These are phyloP conservation scores for Trachops cirrhosus DNA, from an alignment of 2,797 vertebrate species.

Conservation along the genomic window DNA sequence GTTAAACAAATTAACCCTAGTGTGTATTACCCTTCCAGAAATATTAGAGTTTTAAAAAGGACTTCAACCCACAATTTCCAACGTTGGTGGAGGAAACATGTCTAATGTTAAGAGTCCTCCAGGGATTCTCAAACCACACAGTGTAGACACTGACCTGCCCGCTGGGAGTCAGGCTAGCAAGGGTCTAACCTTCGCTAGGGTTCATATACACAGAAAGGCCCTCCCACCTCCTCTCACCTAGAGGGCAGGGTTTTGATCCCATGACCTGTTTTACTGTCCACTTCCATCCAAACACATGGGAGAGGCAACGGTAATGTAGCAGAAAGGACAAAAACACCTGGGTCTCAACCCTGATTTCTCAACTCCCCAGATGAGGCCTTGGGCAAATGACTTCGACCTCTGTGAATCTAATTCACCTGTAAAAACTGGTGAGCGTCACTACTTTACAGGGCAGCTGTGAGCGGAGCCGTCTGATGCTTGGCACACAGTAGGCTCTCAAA, in stretches of 20 bases:
- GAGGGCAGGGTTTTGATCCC: background rate
- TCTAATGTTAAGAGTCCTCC: background rate
- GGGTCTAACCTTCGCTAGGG: background rate
- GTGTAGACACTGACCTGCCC: background rate
- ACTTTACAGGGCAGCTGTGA: background rate
- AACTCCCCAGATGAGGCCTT: background rate
- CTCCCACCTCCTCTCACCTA: background rate
- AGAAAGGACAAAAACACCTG: background rate
- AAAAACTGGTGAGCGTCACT: background rate
- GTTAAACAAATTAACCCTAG: background rate
- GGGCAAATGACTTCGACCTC: background rate
- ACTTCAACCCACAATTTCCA: background rate
- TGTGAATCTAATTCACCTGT: background rate
- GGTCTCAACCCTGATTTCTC: background rate
- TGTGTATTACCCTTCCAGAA: background rate
- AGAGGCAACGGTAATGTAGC: background rate
- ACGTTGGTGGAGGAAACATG: background rate
- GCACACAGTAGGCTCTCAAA: background rate
- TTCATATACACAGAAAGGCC: background rate
- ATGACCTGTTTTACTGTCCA: background rate
- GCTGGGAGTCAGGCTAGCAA: background rate
- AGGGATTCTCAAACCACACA: background rate
- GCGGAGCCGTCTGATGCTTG: background rate
- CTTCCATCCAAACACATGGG: background rate
- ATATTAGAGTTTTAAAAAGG: background rate